Base-by-base conservation (phyloP, 2,888 invertebrate genomes). In the Drosophila greeni region DNA sequence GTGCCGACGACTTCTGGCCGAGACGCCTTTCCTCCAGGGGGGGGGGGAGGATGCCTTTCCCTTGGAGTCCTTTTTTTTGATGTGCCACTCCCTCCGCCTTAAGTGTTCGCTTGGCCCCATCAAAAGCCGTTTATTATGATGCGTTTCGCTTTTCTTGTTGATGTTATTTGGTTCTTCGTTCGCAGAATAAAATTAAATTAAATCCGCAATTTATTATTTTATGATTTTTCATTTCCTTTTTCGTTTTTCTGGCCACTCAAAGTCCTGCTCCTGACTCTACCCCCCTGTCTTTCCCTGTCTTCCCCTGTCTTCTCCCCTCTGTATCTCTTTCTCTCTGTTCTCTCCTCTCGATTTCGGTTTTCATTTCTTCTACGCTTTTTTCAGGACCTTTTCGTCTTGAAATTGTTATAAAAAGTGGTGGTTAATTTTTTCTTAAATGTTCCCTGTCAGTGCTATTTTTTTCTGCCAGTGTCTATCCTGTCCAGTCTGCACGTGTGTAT, bases 91-190 rank as follows among this genome's bases (percentile, higher is more conserved):
- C 43, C 43, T 4, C 31, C 26, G 31, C 20, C 53, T 75, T 77
- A 66, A 72, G 76, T 69, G 69, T 58, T 70, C 72, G 66, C 39
- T 58, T 66, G 31, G 72, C 60, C 60, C 76, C 72, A 78, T 79
- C 80, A 79, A 82, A 78, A 70, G 82, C 65, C 77, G 78, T 78
- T 82, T 78, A 80, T 82, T 78, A 73, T 80, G 80, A 72, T 76
- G 69, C 68, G 73, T 54, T 71, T 66, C 54, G 65, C 52, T 68
- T 66, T 66, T 51, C 47, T 47, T 69, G 47, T 48, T 66, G 59
- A 23, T 62, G 26, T 40, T 39, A 26, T 34, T 26, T 26, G 26
- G n/a, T 40, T 43, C 24, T n/a, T 18, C 36, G 26, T 26, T 24
- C 24, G 33, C 34, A 43, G 39, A 59, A 68, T 48, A 54, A 83